phyloP scores from a whole-genome alignment of 1,140 invertebrate genomes.

The Tribolium castaneum region DNA sequence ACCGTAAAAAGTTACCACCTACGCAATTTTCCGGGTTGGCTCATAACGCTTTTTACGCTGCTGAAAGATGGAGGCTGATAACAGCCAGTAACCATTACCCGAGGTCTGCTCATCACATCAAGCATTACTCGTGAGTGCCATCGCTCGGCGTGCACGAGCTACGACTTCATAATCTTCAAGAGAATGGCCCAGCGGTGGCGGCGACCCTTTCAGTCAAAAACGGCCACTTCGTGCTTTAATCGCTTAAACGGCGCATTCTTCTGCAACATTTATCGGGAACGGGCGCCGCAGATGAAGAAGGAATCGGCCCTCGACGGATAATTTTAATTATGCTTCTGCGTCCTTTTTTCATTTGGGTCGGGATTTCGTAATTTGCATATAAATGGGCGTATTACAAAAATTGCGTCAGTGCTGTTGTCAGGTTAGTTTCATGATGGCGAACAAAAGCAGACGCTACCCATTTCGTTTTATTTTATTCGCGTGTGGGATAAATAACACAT shows the following conservation, averaged over 20 bases:
- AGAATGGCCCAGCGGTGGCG: conserved; percentile 26
- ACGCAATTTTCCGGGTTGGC: conserved; percentile 52
- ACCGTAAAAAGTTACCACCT: conserved; percentile 58
- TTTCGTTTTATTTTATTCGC: conserved; percentile 34
- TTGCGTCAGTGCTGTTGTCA: conserved; percentile 33
- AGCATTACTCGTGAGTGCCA: conserved; percentile 48
- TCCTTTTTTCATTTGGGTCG: conserved; percentile 14
- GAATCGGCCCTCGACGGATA: conserved; percentile 6
- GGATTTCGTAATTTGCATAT: conserved; percentile 34
- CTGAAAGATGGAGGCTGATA: conserved; percentile 55
- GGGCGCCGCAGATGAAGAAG: neutral
- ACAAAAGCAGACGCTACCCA: conserved; percentile 12
- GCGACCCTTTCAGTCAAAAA: conserved; percentile 31
- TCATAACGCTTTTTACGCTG: conserved; percentile 55
- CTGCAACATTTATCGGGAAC: conserved; percentile 23
- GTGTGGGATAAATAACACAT: conserved; percentile 32
- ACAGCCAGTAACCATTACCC: conserved; percentile 53
- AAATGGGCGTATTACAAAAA: conserved; percentile 34
- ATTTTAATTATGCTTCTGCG: conserved; percentile 31
- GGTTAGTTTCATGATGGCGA: conserved; percentile 14
- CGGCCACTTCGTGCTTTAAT: conserved; percentile 21
- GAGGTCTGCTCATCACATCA: conserved; percentile 47
- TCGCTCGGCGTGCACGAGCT: conserved; percentile 27
- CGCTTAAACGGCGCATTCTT: conserved; percentile 17
- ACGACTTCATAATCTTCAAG: conserved; percentile 49